phyloP scores from a whole-genome alignment of 2,113 vertebrate species.

The Crotalus tigris region DNA sequence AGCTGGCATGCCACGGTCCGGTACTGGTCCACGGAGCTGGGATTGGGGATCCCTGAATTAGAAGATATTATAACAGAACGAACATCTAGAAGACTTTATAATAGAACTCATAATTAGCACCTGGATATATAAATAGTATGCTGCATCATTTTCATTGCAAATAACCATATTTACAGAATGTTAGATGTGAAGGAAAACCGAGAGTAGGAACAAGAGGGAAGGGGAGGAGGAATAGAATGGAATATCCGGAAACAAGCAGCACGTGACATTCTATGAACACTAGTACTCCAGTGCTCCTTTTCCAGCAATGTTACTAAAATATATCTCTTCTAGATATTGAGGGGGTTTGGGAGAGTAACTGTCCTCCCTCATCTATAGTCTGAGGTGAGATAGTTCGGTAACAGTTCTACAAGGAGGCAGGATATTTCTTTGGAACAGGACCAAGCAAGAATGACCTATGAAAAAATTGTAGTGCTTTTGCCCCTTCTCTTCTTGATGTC shows the following conservation, averaged over 20 bases:
- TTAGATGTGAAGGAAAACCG: background rate
- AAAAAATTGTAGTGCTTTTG: background rate
- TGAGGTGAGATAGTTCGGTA: background rate
- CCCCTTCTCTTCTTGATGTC: background rate
- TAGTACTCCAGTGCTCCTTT: background rate
- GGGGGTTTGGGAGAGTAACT: background rate
- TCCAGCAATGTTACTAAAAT: background rate
- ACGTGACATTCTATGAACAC: background rate
- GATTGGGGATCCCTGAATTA: too few species aligned
- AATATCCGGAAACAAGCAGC: background rate
- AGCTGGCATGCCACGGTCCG: too few species aligned
- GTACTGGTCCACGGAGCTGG: too few species aligned
- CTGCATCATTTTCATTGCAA: background rate
- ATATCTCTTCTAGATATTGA: background rate
- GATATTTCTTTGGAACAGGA: background rate
- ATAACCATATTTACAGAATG: background rate
- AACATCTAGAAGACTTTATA: constrained; percentile 32
- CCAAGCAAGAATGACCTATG: background rate
- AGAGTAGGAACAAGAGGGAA: background rate
- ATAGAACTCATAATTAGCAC: background rate
- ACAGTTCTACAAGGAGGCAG: background rate
- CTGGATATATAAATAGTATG: background rate
- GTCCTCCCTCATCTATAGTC: background rate
- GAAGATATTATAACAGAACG: too few species aligned
- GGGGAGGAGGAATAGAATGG: too few species aligned